phyloP scores from a whole-genome alignment of 2,797 vertebrate genomes.

The Cyprinella venusta region DNA sequence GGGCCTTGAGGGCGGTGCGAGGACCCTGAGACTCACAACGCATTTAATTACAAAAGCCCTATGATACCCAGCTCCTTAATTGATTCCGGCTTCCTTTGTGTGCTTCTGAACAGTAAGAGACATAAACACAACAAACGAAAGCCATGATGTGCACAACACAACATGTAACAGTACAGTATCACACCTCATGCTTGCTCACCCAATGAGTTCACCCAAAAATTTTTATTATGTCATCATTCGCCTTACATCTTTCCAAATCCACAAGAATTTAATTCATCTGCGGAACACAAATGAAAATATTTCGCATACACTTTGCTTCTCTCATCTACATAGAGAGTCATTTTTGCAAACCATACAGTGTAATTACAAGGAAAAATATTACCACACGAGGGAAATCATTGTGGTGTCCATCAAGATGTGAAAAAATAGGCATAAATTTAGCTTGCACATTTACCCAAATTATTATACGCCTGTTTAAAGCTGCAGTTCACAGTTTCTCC shows the following conservation, averaged over 20 bases:
- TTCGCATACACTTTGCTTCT: background rate
- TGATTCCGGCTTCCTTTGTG: slow-evolving; percentile 21
- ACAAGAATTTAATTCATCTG: background rate
- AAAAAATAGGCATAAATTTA: too few species aligned
- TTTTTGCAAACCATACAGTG: too few species aligned
- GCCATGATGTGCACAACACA: background rate
- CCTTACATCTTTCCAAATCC: background rate
- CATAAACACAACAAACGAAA: slow-evolving; percentile 19
- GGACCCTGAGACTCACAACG: slow-evolving; percentile 44
- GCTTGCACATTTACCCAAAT: too few species aligned
- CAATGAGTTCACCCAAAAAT: background rate
- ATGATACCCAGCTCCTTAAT: slow-evolving; percentile 8
- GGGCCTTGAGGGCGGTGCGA: slow-evolving; percentile 33
- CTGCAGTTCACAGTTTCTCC: too few species aligned
- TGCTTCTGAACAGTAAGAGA: slow-evolving; percentile 8
- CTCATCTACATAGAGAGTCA: too few species aligned
- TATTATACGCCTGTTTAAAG: too few species aligned
- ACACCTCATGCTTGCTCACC: background rate
- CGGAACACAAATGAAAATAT: background rate
- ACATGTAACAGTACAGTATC: background rate
- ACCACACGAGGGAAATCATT: too few species aligned
- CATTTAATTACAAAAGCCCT: slow-evolving; percentile 51
- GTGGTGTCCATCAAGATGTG: too few species aligned
- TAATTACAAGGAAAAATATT: too few species aligned
- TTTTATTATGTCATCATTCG: background rate